Conservation (phyloP, 2,888 invertebrate genomes). For the Tryphoninae sp. region DNA sequence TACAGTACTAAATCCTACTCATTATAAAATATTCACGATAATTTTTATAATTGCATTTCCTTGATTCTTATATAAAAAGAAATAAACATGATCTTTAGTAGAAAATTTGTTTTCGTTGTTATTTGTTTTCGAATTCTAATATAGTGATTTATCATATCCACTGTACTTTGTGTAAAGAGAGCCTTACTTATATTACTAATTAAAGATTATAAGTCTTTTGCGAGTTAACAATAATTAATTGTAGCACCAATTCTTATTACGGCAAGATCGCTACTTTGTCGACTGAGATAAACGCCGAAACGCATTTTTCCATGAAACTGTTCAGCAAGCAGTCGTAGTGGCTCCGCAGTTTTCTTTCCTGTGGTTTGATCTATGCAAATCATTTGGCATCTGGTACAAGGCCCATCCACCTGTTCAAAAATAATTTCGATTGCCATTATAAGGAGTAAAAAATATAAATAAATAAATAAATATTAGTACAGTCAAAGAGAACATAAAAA, state of each 20-base stretch:
- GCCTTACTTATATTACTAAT: background rate
- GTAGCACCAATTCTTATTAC: slow-evolving; percentile 73
- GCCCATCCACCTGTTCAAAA: slow-evolving; percentile 86
- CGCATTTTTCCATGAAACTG: slow-evolving; percentile 89
- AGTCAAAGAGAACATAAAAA: background rate
- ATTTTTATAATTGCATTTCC: slow-evolving; percentile 23
- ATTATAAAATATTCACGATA: slow-evolving; percentile 17
- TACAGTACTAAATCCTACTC: slow-evolving; percentile 17
- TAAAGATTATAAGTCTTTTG: background rate
- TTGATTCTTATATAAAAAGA: slow-evolving; percentile 29
- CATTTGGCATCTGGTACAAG: slow-evolving; percentile 96
- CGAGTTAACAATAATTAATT: slow-evolving; percentile 63
- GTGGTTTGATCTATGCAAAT: slow-evolving; percentile 95
- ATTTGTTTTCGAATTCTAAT: slow-evolving; percentile 1
- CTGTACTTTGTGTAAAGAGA: slow-evolving; percentile 7
- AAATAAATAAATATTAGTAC: no score
- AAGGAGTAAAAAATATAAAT: no score
- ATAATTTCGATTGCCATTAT: no score
- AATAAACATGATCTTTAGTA: background rate
- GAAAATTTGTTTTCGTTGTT: background rate
- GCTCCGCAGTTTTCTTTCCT: slow-evolving; percentile 90
- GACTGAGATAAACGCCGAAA: slow-evolving; percentile 90
- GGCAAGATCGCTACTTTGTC: slow-evolving; percentile 62
- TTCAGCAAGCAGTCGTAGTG: slow-evolving; percentile 88
- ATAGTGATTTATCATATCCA: slow-evolving; percentile 9